These are phyloP conservation scores for Taeniopygia guttata DNA, from an alignment of 2,797 vertebrate genomes.

Conservation along the genomic window DNA sequence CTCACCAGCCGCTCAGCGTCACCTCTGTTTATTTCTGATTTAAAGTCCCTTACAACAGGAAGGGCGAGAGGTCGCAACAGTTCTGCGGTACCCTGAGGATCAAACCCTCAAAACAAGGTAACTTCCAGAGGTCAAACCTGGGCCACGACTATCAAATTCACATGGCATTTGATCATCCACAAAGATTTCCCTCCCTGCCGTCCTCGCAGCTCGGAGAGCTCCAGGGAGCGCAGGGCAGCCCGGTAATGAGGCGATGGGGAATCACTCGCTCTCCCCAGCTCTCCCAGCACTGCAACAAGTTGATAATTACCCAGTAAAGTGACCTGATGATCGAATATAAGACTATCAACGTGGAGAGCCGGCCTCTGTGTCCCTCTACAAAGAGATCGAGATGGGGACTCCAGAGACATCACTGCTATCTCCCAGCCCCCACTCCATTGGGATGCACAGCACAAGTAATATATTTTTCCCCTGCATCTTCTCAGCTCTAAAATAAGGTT, in stretches of 20 bases:
- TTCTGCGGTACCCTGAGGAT: not conserved
- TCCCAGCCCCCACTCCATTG: not conserved
- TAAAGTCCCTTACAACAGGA: conserved; percentile 42
- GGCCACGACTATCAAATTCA: conserved; percentile 19
- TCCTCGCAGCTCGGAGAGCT: not conserved
- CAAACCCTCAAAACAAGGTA: conserved; percentile 20
- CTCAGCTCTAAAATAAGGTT: not conserved
- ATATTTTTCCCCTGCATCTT: not conserved
- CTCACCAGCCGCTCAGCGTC: not conserved
- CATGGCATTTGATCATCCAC: not conserved
- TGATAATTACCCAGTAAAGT: not conserved
- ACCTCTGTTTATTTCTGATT: conserved; percentile 57
- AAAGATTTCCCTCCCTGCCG: not conserved
- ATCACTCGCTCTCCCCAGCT: not conserved
- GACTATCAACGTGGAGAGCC: not conserved
- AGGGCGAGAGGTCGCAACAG: conserved; percentile 1
- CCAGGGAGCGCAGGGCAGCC: not conserved
- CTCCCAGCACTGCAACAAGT: not conserved
- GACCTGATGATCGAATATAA: not conserved
- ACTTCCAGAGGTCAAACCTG: conserved; percentile 30
- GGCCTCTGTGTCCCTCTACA: not conserved
- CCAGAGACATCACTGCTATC: not conserved
- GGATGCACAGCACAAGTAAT: not conserved
- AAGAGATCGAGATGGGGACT: not conserved
- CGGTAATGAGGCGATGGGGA: not conserved